Evolutionary conservation across 2,797 vertebrate genomes (phyloP), one percentile per base, ranked within the genome.

Genomic region (Pipistrellus kuhlii): DNA sequence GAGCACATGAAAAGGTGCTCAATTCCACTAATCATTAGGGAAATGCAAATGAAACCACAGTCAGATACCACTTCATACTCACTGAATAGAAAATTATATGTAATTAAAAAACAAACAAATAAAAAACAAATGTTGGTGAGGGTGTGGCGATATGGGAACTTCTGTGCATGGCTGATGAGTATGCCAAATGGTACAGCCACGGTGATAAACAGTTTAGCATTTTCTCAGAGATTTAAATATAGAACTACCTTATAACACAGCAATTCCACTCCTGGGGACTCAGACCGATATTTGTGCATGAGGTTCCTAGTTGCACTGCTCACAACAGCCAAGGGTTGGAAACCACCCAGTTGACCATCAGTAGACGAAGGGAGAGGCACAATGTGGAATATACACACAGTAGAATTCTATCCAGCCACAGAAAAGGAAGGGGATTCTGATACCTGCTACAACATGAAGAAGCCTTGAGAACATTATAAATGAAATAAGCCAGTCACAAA

Each of bases 41-140:
- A 94, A 76, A 77, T 46, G 55, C 25, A 84, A 87, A 87, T 77
- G 15, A 78, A 94, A 71, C 20, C 20, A 44, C 15, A 46, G 8
- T 55, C 25, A 85, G 21, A 14, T 21, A 35, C 46, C 13, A 46
- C 66, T 82, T 85, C 68, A 64, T 9, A 62, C 5, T 30, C 64
- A 80, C 44, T 44, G 62, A 8, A 78, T 59, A 25, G 59, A 32
- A 66, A 64, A 48, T 32, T 23, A 82, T 5, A 23, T 89, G 3
- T 10, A 69, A 81, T 78, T 75, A 23, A 62, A 38, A 75, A 11
- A 10, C 7, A 6, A 17, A 27, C 8, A 59, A 81, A 72, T 11
- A 85, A 57, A 69, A 73, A 64, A 41, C 8, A 62, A 83, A 38
- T 76, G 69, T 51, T 62, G 25, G 8, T 73, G 51, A 82, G 46